A percentile compares a stretch with the other conserved stretches of the same genome.
phyloP scores from a whole-genome alignment of 2,797 vertebrate genomes.

The Tadarida brasiliensis region DNA sequence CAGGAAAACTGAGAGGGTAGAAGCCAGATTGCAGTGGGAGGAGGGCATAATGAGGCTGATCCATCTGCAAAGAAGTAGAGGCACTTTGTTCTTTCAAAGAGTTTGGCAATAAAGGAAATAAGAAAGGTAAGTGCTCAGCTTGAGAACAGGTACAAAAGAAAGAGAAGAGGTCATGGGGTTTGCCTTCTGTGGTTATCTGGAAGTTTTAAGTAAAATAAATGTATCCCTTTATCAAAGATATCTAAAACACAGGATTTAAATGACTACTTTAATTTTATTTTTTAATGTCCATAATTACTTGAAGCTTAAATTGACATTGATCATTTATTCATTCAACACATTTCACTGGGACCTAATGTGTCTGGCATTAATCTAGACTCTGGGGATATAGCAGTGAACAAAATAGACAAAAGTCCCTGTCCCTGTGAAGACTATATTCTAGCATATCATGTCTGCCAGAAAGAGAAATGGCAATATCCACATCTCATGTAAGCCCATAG shows the following conservation, averaged over 20 bases:
- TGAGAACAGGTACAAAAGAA: background rate
- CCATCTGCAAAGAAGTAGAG: background rate
- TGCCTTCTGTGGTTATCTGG: background rate
- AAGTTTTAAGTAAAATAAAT: conserved; percentile 14
- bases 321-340: background rate
- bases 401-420: background rate
- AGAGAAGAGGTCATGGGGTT: background rate
- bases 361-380: background rate
- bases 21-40: background rate
- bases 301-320: background rate
- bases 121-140: background rate
- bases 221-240: background rate
- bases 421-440: background rate
- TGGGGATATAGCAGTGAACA: background rate
- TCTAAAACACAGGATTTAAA: background rate
- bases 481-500: background rate
- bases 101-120: background rate
- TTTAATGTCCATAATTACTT: background rate
- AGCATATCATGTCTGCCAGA: background rate
- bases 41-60: background rate
- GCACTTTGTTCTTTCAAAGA: background rate
- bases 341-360: background rate
- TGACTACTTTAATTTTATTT: background rate
- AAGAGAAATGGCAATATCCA: background rate
- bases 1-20: background rate